These are phyloP conservation scores for Sialia sialis DNA, from an alignment of 2,113 vertebrate genomes.

Conservation along the genomic window DNA sequence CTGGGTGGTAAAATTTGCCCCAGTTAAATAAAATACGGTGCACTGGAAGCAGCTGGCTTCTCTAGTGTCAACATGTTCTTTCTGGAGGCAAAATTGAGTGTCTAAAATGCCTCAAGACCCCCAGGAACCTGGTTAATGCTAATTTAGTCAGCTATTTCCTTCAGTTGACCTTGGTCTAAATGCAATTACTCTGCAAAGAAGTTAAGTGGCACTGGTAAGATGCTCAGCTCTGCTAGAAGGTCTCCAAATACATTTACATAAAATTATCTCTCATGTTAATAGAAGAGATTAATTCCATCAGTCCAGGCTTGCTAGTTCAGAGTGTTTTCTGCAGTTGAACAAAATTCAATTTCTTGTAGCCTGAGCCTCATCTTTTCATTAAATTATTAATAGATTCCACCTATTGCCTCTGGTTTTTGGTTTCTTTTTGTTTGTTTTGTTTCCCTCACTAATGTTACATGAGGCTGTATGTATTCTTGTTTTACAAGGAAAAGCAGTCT, in stretches of 20 bases:
- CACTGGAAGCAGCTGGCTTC: conserved; percentile 80
- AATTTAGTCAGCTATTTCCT: conserved; percentile 88
- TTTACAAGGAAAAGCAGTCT: background rate
- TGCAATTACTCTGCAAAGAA: conserved; percentile 82
- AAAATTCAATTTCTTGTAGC: conserved; percentile 54
- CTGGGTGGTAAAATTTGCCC: conserved; percentile 79
- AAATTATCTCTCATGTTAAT: conserved; percentile 76
- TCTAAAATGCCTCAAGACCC: conserved; percentile 70
- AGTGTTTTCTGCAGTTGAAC: conserved; percentile 47
- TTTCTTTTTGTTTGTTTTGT: background rate
- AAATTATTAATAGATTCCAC: conserved; percentile 51
- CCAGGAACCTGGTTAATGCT: conserved; percentile 84
- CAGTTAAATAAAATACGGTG: conserved; percentile 75
- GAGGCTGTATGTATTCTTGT: background rate
- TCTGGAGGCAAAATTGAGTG: conserved; percentile 84
- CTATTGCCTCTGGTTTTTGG: background rate
- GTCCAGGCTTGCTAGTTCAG: conserved; percentile 57
- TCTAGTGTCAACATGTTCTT: conserved; percentile 78
- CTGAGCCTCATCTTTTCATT: conserved; percentile 31
- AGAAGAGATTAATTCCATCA: conserved; percentile 72
- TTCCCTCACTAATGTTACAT: background rate
- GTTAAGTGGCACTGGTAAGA: conserved; percentile 70
- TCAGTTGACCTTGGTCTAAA: conserved; percentile 88
- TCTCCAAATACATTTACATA: conserved; percentile 73
- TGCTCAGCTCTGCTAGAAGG: conserved; percentile 55